Evolutionary conservation across 2,797 vertebrate species (phyloP).

Genomic region (Acanthopagrus latus): DNA sequence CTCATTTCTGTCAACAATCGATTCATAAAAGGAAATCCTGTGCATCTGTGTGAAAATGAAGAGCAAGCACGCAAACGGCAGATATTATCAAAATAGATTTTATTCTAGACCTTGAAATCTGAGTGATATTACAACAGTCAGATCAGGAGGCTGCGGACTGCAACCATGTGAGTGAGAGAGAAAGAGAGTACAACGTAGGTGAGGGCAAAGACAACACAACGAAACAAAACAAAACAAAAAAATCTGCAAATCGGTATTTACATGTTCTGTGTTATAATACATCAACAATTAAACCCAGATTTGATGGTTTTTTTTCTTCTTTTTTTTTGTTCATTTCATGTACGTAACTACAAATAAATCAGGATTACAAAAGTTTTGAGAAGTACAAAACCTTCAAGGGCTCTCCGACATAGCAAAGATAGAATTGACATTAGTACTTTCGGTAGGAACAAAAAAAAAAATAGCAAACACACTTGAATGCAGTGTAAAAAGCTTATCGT

Average conservation of each 20-base stretch:
- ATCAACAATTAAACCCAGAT: constrained; percentile 79
- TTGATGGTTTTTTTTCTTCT: constrained; percentile 55
- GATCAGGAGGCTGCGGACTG: constrained; percentile 95
- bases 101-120: constrained; percentile 99
- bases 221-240: constrained; percentile 76
- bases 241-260: constrained; percentile 91
- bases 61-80: constrained; percentile 62
- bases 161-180: constrained; percentile 90
- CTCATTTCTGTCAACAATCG: too few relatives aligned
- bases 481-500: constrained; percentile 92
- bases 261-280: constrained; percentile 94
- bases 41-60: background rate
- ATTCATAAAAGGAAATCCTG: too few relatives aligned
- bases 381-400: constrained; percentile 94
- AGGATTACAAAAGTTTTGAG: constrained; percentile 94
- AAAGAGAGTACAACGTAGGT: constrained; percentile 77
- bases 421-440: constrained; percentile 76
- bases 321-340: constrained; percentile 83
- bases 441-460: constrained; percentile 72
- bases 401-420: constrained; percentile 88
- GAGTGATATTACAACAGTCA: constrained; percentile 98
- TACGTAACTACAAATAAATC: constrained; percentile 92
- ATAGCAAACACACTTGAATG: constrained; percentile 89
- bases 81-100: constrained; percentile 99
- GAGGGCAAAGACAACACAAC: constrained; percentile 89